phyloP scores from a whole-genome alignment of 2,113 vertebrate genomes.

The Calyptomena viridis region DNA sequence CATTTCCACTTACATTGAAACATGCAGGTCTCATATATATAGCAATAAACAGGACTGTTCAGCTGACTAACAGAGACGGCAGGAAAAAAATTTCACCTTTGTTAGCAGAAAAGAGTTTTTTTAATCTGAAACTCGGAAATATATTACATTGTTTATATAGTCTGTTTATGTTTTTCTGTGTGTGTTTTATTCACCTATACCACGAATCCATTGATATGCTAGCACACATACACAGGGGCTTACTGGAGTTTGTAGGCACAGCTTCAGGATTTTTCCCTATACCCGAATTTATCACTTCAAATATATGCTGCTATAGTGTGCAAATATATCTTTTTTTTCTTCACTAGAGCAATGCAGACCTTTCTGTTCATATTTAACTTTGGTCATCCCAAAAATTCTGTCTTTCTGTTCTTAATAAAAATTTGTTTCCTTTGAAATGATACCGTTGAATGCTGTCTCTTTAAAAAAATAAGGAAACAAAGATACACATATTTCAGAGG shows the following conservation, averaged over 20 bases:
- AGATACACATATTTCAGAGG: not conserved
- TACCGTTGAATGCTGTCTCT: not conserved
- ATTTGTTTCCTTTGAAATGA: not conserved
- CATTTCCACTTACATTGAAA: conserved; percentile 59
- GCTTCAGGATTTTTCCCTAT: not conserved
- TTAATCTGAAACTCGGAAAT: not conserved
- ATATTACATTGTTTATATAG: not conserved
- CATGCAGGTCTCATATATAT: conserved; percentile 31
- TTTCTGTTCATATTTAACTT: not conserved
- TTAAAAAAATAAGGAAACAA: conserved; percentile 23
- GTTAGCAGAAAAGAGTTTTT: not conserved
- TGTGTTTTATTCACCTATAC: not conserved
- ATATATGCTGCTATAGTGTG: not conserved
- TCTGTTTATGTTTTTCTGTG: not conserved
- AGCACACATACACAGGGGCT: not conserved
- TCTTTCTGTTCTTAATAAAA: not conserved
- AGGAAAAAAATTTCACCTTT: not conserved
- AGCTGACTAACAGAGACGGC: conserved; percentile 33
- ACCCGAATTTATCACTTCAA: not conserved
- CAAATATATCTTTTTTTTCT: not conserved
- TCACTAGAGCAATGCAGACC: not conserved
- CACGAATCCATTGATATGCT: not conserved
- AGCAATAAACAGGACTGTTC: conserved; percentile 48
- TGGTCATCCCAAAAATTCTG: not conserved
- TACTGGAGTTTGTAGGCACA: not conserved